Evolutionary conservation across 2,113 vertebrate species (phyloP).

Genomic region (Miniopterus natalensis): DNA sequence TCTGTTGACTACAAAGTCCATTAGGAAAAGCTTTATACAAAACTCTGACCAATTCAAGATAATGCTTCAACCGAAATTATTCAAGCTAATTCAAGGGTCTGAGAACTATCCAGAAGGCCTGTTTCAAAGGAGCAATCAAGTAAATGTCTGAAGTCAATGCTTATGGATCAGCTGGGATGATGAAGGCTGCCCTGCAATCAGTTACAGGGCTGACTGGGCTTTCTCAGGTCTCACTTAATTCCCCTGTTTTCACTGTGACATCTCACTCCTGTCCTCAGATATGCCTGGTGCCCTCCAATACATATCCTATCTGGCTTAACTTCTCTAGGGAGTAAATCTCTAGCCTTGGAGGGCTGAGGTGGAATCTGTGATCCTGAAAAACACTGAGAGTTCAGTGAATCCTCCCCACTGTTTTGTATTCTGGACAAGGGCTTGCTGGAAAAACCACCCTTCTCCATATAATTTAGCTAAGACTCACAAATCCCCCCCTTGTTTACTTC

Average conservation of each 20-base stretch:
- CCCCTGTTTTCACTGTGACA: neutral
- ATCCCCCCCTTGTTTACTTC: neutral
- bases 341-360: neutral
- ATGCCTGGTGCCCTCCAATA: neutral
- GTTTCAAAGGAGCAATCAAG: slow-evolving; percentile 18
- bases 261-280: neutral
- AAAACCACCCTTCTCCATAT: neutral
- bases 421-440: neutral
- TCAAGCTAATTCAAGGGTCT: neutral
- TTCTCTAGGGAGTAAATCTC: neutral
- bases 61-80: slow-evolving; percentile 14
- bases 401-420: neutral
- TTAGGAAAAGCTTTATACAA: slow-evolving; percentile 1
- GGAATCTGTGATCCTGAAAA: neutral
- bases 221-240: neutral
- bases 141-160: neutral
- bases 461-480: neutral
- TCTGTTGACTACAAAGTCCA: neutral
- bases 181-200: neutral
- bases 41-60: neutral
- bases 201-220: neutral
- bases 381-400: neutral
- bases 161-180: neutral
- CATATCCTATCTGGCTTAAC: neutral
- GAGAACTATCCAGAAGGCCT: neutral